A percentile compares a stretch with the other conserved stretches of the same genome.
These are phyloP conservation scores for Coptodon bakossiorum DNA, from an alignment of 2,113 vertebrate genomes.

Conservation along the genomic window DNA sequence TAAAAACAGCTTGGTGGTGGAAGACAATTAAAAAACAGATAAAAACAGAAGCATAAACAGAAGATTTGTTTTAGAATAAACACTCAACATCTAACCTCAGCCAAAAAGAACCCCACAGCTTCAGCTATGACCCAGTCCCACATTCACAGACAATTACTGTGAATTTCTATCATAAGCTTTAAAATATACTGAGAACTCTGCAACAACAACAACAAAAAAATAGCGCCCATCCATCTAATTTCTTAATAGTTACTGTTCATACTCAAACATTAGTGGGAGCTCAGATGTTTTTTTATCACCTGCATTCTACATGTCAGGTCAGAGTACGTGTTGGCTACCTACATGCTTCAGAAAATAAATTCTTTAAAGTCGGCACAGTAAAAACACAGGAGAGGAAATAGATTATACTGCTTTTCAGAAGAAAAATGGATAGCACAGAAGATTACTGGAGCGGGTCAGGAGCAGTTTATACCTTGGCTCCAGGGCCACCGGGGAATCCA, in stretches of 20 bases:
- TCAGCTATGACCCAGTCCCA: neutral
- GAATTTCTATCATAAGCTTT: neutral
- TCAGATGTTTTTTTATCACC: neutral
- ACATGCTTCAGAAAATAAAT: neutral
- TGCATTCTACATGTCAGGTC: neutral
- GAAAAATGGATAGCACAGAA: neutral
- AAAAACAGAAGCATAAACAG: neutral
- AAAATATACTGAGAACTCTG: neutral
- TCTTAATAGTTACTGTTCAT: neutral
- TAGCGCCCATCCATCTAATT: neutral
- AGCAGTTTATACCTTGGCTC: conserved; percentile 82
- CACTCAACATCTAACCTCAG: neutral
- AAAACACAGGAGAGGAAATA: neutral
- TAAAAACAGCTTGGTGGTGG: neutral
- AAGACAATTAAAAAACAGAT: too few species aligned
- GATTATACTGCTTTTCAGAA: neutral
- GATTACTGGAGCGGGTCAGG: neutral
- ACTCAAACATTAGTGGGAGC: neutral
- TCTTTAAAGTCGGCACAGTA: neutral
- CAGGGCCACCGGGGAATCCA: conserved; percentile 95
- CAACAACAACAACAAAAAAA: neutral
- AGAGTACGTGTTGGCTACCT: neutral
- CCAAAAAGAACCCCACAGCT: neutral
- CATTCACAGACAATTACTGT: neutral
- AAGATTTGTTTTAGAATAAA: neutral